Evolutionary conservation across 2,113 vertebrate genomes (phyloP), one percentile per base, ranked within the genome.

Genomic region (Bothrops jararaca): DNA sequence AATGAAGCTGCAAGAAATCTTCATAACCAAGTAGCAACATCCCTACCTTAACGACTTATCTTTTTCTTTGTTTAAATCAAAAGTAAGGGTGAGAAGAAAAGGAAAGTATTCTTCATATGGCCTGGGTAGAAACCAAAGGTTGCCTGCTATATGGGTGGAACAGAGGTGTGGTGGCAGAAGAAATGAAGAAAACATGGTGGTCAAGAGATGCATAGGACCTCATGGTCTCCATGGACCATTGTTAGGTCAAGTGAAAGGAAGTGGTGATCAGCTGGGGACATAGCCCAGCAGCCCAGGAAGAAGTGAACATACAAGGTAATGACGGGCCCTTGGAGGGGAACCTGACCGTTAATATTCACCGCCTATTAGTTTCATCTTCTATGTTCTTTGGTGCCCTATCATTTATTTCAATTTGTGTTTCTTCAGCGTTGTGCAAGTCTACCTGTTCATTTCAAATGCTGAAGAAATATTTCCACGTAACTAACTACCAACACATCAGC

Each of bases 371-470:
- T 88, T 39, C 89, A 11, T 91, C 48, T 15, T 1, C 80, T 85
- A 39, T 89, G 8, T 8, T 85, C 92, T 94, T 93, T 12, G 50
- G n/a, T 24, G 58, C 3, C 90, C 10, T 86, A 94, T 92, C 74
- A 23, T 89, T 50, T 92, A 85, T 85, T 90, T 92, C 88, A 86
- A 57, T n/a, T 90, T 90, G 39, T 50, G 22, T 58, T 89, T 45
- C 34, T 92, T 92, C 69, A 86, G 42, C 64, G 52, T 85, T 39
- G 39, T 92, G 34, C 26, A 22, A 45, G n/a, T 12, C 2, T 58
- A 39, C 54, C 42, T 39, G 85, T 93, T 93, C 94, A 29, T 5
- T 90, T 93, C 69, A 89, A 56, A 74, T 89, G 34, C 92, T 57
- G 90, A 58, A 94, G 34, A 93, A 94, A 69, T 88, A 69, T 0